These are phyloP conservation scores for Thamnaconus septentrionalis DNA, from an alignment of 2,113 vertebrate species.

Conservation along the genomic window DNA sequence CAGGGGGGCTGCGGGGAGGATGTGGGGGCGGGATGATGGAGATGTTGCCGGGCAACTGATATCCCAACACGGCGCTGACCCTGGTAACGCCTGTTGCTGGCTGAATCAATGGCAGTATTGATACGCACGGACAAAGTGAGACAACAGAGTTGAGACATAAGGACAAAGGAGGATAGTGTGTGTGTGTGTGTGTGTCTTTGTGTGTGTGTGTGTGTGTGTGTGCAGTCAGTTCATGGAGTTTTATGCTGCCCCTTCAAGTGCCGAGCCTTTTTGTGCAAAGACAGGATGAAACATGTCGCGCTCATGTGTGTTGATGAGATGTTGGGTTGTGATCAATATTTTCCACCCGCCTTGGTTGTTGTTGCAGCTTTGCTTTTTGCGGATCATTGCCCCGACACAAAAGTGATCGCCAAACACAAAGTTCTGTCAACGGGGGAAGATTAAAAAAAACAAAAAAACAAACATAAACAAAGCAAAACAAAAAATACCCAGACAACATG, in stretches of 20 bases:
- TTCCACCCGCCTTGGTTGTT: no score
- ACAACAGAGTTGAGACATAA: constrained; percentile 37
- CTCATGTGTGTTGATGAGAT: no score
- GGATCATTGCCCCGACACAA: no score
- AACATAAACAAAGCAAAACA: no score
- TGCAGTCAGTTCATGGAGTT: neutral
- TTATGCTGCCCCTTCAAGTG: neutral
- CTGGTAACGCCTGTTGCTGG: constrained; percentile 41
- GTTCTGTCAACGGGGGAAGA: no score
- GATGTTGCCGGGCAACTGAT: constrained; percentile 65
- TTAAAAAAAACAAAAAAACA: no score
- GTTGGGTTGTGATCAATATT: no score
- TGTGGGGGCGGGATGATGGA: constrained; percentile 49
- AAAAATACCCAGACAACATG: no score
- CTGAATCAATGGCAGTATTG: constrained; percentile 73
- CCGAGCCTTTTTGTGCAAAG: no score
- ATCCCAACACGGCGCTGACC: constrained; percentile 69
- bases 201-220: constrained; percentile 2
- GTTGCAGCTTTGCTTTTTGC: no score
- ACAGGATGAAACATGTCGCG: no score
- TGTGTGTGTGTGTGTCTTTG: constrained; percentile 24
- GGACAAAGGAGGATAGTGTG: constrained; percentile 14
- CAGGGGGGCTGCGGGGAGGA: constrained; percentile 46
- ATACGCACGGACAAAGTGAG: constrained; percentile 59
- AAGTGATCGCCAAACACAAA: no score